Base-by-base conservation (phyloP, 1,140 invertebrate species). In the Drosophila neocordata region DNA sequence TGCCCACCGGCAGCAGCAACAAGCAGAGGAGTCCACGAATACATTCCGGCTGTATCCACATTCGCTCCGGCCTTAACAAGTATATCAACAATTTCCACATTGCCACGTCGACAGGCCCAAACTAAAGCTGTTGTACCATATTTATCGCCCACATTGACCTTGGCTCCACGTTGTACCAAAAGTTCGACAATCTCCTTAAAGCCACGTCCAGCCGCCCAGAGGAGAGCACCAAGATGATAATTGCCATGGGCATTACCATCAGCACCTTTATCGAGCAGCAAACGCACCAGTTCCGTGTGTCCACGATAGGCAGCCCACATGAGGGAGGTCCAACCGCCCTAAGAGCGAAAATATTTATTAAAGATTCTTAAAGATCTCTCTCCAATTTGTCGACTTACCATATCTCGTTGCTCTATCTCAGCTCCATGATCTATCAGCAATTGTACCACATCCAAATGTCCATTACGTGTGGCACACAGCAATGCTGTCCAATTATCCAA, bases 271-370 rank as follows among this genome's bases (percentile, higher is more conserved):
- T 97, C 95, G 59, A 99, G 92, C n/a, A 99, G 92, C 65, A 97
- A 91, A 34, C 94, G 93, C 13, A 97, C 98, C 65, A 96, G 94
- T 20, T 96, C 95, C 9, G 95, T 94, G 75, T 95, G 94, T 3
- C 97, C 97, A 92, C 98, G 98, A 91, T 99, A 99, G 6, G 96
- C 95, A 0, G 98, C 97, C 98, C 98, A 99, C 96, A 99, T 98
- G 38, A 99, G 93, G 1, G 98, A 93, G 1, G 98, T 98, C 98
- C 98, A 99, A 20, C 97, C 97, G 77, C 98, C 97, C 97, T 98
- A 85, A 0, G 13, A 4, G 2, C 8, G n/a, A 12, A 37, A 8
- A 6, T 31, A 31, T 3, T 31, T 31, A 7, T 1, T 52, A 1
- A 4, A 7, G 1, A 18, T 34, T n/a, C n/a, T n/a, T n/a, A n/a